These are phyloP conservation scores for Drosophila fuyamai DNA, from an alignment of 1,140 invertebrate genomes.

Conservation along the genomic window DNA sequence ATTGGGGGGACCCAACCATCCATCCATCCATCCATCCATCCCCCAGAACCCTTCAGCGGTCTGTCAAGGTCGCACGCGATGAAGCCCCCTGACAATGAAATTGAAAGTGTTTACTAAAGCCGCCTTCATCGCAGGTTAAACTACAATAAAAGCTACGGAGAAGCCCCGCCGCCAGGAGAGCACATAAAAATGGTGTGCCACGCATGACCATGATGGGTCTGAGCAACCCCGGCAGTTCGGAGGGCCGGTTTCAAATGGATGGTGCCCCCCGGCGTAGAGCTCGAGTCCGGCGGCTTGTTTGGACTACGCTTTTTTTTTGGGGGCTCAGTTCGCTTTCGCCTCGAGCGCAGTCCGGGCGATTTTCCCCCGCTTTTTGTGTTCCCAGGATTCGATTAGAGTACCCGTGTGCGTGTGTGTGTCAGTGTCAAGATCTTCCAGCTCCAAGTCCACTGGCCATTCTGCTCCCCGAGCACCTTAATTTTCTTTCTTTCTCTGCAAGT, in stretches of 20 bases:
- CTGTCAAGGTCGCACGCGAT: constrained; percentile 51
- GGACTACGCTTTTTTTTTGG: constrained; percentile 24
- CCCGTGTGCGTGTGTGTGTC: neutral
- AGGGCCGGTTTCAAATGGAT: constrained; percentile 8
- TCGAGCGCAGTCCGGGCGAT: constrained; percentile 44
- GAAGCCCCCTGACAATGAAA: constrained; percentile 36
- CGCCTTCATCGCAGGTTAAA: neutral
- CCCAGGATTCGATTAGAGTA: constrained; percentile 5
- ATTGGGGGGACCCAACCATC: constrained; percentile 38
- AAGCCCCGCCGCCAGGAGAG: neutral
- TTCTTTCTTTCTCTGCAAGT: neutral
- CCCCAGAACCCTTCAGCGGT: constrained; percentile 18
- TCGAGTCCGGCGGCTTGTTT: constrained; percentile 8
- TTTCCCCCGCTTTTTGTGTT: constrained; percentile 2
- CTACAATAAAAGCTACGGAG: neutral
- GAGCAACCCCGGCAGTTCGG: constrained; percentile 8
- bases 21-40: neutral
- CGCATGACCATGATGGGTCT: constrained; percentile 22
- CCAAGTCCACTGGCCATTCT: neutral
- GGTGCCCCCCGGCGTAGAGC: neutral
- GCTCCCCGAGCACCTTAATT: neutral
- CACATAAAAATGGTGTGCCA: constrained; percentile 25
- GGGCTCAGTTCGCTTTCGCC: constrained; percentile 46
- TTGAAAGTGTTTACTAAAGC: constrained; percentile 38
- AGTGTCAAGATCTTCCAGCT: neutral